Conservation (phyloP, 2,888 invertebrate genomes). For the Orchesella flavescens region DNA sequence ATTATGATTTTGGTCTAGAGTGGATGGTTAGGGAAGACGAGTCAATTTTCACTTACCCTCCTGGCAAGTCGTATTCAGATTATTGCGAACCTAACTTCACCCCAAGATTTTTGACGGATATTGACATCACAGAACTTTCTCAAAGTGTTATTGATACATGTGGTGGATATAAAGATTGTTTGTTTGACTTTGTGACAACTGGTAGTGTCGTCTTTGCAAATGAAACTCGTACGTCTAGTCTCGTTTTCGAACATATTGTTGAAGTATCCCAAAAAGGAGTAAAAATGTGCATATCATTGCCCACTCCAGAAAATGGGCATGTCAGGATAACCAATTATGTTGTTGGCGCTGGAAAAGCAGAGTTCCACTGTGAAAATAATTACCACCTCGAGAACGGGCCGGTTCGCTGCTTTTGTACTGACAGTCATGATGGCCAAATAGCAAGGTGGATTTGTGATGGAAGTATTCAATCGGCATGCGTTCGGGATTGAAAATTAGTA, state of each 20-base stretch:
- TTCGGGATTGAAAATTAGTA: no score
- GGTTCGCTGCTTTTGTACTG: no score
- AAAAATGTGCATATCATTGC: not conserved
- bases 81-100: not conserved
- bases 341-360: not conserved
- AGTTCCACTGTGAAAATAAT: not conserved
- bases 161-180: not conserved
- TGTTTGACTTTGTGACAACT: slow-evolving; percentile 28
- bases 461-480: no score
- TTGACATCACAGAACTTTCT: not conserved
- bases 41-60: slow-evolving; percentile 18
- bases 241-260: not conserved
- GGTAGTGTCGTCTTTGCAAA: slow-evolving; percentile 26
- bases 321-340: not conserved
- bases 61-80: slow-evolving; percentile 11
- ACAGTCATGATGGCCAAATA: no score
- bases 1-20: slow-evolving; percentile 34
- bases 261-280: not conserved
- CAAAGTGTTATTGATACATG: not conserved
- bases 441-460: no score
- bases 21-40: slow-evolving; percentile 12
- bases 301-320: not conserved
- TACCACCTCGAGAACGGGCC: not conserved
- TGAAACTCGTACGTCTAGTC: not conserved
- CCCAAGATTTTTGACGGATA: not conserved